Base-by-base conservation (phyloP, 2,113 vertebrate genomes). In the Balaeniceps rex region DNA sequence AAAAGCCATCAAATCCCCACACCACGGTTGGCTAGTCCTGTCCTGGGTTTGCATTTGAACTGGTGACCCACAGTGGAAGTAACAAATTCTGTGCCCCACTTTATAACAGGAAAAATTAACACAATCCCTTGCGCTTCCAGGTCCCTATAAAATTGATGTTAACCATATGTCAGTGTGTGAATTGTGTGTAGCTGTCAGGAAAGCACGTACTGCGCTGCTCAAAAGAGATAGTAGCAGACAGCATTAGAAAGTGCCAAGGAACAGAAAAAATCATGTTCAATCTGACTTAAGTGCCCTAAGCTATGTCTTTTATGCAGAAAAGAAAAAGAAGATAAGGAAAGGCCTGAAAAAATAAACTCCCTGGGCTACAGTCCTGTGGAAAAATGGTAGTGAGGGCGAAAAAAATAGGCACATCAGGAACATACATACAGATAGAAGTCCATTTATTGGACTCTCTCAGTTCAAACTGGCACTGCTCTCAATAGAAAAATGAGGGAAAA, bases 41-140 rank as follows among this genome's bases (percentile, higher is more conserved):
- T 44, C 96, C 96, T 79, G 81, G 31, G 26, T 80, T 97, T 91
- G 74, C 87, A 51, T 78, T 71, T 95, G 83, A 94, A 85, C 89
- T 60, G 54, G 11, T 93, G 87, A 92, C 84, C 65, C 44, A 10
- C 29, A 77, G 65, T 6, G 69, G 42, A 87, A 90, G 44, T 71
- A 52, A 29, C 19, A 34, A 81, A 52, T 52, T 49, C 69, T 40
- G 19, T 71, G 70, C 25, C 83, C 28, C 26, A 5, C 34, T 64
- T 65, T 36, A 15, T 18, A 93, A 33, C 12, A 19, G 49, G 57
- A 79, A 60, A 83, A 88, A 80, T 68, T 79, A 93, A 25, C 55
- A 70, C 36, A 58, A 51, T 34, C 69, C 10, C 55, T 64, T 31
- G 47, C 1, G 2, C 36, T 90, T 87, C 44, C 90, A 87, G 63